Evolutionary conservation across 2,797 vertebrate genomes (phyloP), one percentile per base, ranked within the genome.

Genomic region (Ceryle rudis): DNA sequence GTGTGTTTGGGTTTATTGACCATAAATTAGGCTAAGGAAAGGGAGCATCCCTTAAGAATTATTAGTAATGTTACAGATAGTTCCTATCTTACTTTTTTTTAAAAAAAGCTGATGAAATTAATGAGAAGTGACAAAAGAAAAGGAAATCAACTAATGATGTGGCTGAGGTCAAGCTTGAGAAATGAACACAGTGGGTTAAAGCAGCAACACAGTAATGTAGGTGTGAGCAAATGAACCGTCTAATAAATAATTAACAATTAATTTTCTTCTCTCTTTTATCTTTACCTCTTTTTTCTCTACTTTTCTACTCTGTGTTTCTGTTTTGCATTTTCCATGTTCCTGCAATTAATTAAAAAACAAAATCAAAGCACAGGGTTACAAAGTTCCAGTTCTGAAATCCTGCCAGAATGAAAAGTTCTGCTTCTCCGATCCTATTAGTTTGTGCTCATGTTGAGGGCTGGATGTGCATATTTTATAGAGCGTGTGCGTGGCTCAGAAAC

Each of bases 171-270:
- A 97, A 87, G 83, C 93, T 73, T 54, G 74, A 97, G 90, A 71
- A 94, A 80, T 0, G 10, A 94, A 95, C 94, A 95, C 69, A 78
- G 80, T 81, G 97, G 95, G 92, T 97, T 97, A 96, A 97, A 96
- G 90, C 86, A 95, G 71, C 89, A 93, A 28, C 93, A 72, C 91
- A 90, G 93, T 70, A 85, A 91, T 96, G 92, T 91, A 97, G 96
- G 96, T 97, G 97, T 96, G 94, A 97, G 96, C 80, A 97, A 97
- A 96, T 96, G 96, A 97, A 95, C 96, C 90, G 14, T 96, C 97
- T 97, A 96, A 95, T 97, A 97, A 97, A 97, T 97, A 97, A 97
- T 97, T 97, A 97, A 97, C 96, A 96, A 97, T 96, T 97, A 71
- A 95, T 97, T 97, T 97, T 93, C 92, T 83, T 91, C 95, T 81